Percentiles rank a stretch among this genome's conserved stretches.
These are phyloP conservation scores for Scrobipalpa costella DNA, from an alignment of 2,888 invertebrate genomes.

Conservation along the genomic window DNA sequence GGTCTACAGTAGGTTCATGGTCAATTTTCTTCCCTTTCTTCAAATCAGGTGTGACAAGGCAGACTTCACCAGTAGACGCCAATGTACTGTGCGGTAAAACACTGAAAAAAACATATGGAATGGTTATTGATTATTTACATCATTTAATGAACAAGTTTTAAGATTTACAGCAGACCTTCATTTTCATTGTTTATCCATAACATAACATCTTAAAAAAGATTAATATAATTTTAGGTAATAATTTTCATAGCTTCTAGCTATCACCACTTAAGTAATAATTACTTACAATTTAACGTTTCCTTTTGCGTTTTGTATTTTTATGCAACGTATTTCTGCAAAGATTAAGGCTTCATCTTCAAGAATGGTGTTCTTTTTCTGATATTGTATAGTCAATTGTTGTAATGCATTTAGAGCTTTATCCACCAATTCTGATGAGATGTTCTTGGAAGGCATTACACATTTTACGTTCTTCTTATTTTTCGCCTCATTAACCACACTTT, in stretches of 20 bases:
- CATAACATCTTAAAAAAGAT: not conserved
- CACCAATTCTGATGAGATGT: constrained; percentile 54
- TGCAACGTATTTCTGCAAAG: constrained; percentile 81
- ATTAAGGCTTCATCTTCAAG: constrained; percentile 81
- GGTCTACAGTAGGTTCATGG: constrained; percentile 87
- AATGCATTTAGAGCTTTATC: constrained; percentile 58
- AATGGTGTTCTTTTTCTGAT: constrained; percentile 68
- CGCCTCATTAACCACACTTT: constrained; percentile 27
- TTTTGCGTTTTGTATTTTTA: constrained; percentile 83
- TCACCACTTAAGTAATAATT: not conserved
- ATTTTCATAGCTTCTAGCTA: too few relatives aligned
- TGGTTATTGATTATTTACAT: not conserved
- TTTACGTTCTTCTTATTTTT: constrained; percentile 47
- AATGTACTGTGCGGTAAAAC: constrained; percentile 81
- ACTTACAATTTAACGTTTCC: constrained; percentile 84
- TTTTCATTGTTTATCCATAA: not conserved
- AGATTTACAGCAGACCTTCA: not conserved
- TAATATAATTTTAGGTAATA: not conserved
- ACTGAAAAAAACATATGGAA: constrained; percentile 47
- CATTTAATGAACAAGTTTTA: too few relatives aligned
- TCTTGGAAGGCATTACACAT: constrained; percentile 62
- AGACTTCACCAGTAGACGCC: constrained; percentile 85
- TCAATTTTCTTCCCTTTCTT: constrained; percentile 86
- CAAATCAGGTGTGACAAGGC: constrained; percentile 89
- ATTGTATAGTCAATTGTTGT: constrained; percentile 50